Percentiles rank a stretch among this genome's conserved stretches.
phyloP scores from a whole-genome alignment of 2,888 invertebrate genomes.

The Fissipunctia ypsillon region DNA sequence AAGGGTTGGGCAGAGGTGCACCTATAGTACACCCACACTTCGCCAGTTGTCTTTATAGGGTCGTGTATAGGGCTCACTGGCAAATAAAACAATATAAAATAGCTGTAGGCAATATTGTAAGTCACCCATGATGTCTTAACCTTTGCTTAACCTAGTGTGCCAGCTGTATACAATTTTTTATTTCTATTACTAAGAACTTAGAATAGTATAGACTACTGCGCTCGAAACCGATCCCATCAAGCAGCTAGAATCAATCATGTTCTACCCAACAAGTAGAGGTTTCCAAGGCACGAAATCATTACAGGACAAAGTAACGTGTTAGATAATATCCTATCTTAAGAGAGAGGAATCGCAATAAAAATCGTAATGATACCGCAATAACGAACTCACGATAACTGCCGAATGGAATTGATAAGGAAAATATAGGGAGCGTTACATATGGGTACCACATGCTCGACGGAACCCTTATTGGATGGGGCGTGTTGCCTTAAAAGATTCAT shows the following conservation, averaged over 20 bases:
- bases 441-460: slow-evolving; percentile 64
- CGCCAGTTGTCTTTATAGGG: too few species aligned
- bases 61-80: too few species aligned
- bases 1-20: too few species aligned
- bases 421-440: slow-evolving; percentile 68
- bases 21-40: too few species aligned
- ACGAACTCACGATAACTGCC: slow-evolving; percentile 69
- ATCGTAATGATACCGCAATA: slow-evolving; percentile 70
- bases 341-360: slow-evolving; percentile 67
- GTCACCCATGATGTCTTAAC: too few species aligned
- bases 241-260: neutral
- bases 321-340: slow-evolving; percentile 50
- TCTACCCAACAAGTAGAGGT: slow-evolving; percentile 1
- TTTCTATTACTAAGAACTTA: too few species aligned
- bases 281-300: neutral
- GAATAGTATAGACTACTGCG: neutral
- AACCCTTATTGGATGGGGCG: slow-evolving; percentile 67
- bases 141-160: too few species aligned
- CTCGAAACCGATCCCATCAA: neutral
- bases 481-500: slow-evolving; percentile 70
- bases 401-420: slow-evolving; percentile 72
- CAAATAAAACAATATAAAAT: too few species aligned
- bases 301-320: slow-evolving; percentile 13
- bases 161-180: too few species aligned
- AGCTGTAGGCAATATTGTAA: too few species aligned